Evolutionary conservation across 1,140 invertebrate species (phyloP).

Genomic region (Drosophila murphyi): DNA sequence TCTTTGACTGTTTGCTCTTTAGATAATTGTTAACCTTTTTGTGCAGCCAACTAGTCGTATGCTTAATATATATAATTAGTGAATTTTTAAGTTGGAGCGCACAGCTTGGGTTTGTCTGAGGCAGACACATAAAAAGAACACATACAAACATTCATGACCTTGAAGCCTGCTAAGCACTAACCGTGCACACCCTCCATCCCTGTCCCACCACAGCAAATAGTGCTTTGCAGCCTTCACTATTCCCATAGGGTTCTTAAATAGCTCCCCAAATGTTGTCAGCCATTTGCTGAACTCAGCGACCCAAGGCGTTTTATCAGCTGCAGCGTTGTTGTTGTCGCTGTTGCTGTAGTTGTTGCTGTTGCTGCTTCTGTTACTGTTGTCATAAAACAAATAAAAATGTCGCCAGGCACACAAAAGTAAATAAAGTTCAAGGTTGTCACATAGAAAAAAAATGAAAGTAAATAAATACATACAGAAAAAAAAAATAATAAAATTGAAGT

Average conservation of each 20-base stretch:
- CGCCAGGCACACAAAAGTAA: conserved; percentile 75
- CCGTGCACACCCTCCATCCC: neutral
- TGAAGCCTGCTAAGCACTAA: conserved; percentile 2
- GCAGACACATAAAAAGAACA: neutral
- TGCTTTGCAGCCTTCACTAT: conserved; percentile 1
- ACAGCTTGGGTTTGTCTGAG: conserved; percentile 1
- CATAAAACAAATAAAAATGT: conserved; percentile 82
- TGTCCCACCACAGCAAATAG: too few relatives aligned
- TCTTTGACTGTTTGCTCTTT: conserved; percentile 24
- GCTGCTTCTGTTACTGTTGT: conserved; percentile 55
- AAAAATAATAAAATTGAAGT: conserved; percentile 57
- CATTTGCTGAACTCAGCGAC: conserved; percentile 52
- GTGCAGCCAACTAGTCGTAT: conserved; percentile 20
- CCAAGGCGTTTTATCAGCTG: conserved; percentile 36
- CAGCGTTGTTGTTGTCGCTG: conserved; percentile 1
- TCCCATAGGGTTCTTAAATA: conserved; percentile 53
- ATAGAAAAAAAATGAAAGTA: conserved; percentile 29
- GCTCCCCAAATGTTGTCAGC: conserved; percentile 48
- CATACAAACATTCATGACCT: conserved; percentile 25
- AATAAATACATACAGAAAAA: conserved; percentile 30
- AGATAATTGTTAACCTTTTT: conserved; percentile 14
- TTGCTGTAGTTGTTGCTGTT: conserved; percentile 14
- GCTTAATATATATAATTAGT: conserved; percentile 21
- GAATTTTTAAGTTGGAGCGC: conserved; percentile 25
- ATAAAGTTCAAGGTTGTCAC: conserved; percentile 77